phyloP scores from a whole-genome alignment of 2,113 vertebrate species.

The Atherinomorus stipes region DNA sequence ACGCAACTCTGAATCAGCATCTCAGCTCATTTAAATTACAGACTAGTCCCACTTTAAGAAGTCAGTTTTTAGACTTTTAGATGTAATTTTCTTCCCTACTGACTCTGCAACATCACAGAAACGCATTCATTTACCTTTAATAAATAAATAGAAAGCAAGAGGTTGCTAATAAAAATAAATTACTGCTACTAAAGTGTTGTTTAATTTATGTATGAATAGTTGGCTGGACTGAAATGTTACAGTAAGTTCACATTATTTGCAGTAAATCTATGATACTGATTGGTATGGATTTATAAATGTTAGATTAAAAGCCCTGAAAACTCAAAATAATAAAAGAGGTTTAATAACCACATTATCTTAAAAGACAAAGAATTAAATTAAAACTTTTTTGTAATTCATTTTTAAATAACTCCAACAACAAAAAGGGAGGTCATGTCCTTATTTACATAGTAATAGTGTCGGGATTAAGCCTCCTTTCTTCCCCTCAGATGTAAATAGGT shows the following conservation, averaged over 20 bases:
- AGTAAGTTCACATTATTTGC: background rate
- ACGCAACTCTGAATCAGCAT: constrained; percentile 37
- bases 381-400: background rate
- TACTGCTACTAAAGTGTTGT: background rate
- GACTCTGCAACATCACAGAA: no score
- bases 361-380: background rate
- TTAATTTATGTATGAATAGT: background rate
- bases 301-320: background rate
- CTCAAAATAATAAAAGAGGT: background rate
- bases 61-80: background rate
- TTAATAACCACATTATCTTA: background rate
- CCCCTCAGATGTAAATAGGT: no score
- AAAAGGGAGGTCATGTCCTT: no score
- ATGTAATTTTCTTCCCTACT: background rate
- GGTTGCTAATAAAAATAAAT: background rate
- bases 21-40: background rate
- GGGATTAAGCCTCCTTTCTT: no score
- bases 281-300: background rate
- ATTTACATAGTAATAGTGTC: no score
- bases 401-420: no score
- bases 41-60: background rate
- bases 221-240: background rate
- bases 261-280: background rate
- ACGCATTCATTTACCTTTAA: background rate
- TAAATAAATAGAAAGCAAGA: background rate